phyloP scores from a whole-genome alignment of 2,113 vertebrate genomes.

The Jacana jacana region DNA sequence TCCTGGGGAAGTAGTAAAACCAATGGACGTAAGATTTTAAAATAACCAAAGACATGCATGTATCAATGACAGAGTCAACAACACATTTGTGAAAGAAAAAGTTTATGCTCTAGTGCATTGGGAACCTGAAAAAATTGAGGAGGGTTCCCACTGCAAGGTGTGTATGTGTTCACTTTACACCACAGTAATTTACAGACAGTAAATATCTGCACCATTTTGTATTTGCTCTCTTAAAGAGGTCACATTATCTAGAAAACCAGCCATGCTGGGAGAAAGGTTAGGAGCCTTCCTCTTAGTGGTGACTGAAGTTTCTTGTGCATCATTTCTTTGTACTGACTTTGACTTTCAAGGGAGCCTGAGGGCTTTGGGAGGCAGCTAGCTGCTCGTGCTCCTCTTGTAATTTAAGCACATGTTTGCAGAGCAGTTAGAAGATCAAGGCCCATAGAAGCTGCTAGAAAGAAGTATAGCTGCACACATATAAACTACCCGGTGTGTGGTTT shows the following conservation, averaged over 20 bases:
- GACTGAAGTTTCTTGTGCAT: neutral
- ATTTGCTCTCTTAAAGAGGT: neutral
- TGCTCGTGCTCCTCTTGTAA: neutral
- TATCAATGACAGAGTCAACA: neutral
- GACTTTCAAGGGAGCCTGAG: accelerated
- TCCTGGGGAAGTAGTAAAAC: neutral
- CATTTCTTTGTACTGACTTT: neutral
- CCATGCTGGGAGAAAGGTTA: accelerated
- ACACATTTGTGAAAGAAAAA: neutral
- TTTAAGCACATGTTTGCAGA: accelerated
- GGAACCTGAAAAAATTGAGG: neutral
- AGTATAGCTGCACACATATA: neutral
- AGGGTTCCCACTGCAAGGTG: neutral
- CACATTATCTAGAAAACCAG: neutral
- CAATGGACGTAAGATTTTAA: neutral
- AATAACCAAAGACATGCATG: neutral
- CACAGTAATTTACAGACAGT: neutral
- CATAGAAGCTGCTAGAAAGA: neutral
- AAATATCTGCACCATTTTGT: neutral
- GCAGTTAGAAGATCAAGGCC: neutral
- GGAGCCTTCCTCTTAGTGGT: neutral
- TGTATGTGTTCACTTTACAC: neutral
- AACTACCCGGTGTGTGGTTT: neutral
- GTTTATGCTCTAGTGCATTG: neutral
- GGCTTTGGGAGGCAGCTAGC: neutral